Evolutionary conservation across 2,797 vertebrate species (phyloP).

Genomic region (Mycteria americana): DNA sequence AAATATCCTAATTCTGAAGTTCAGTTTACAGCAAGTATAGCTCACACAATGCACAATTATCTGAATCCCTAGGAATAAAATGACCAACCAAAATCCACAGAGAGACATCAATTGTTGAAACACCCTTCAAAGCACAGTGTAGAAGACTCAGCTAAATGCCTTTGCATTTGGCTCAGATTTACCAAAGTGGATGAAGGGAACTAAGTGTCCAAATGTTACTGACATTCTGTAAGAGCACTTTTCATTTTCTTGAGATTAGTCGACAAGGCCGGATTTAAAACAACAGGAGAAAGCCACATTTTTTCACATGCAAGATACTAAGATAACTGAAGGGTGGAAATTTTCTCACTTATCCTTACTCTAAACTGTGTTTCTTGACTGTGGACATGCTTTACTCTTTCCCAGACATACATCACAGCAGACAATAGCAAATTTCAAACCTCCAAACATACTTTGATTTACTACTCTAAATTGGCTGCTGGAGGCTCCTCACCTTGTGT

Average conservation of each 20-base stretch:
- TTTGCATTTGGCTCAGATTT: neutral
- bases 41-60: neutral
- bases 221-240: neutral
- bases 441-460: neutral
- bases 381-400: neutral
- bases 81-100: neutral
- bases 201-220: neutral
- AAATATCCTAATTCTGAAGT: neutral
- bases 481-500: neutral
- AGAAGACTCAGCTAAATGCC: neutral
- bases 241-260: neutral
- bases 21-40: neutral
- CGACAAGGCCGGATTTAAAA: neutral
- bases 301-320: neutral
- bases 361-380: neutral
- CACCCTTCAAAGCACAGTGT: accelerated
- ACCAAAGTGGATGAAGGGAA: neutral
- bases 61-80: neutral
- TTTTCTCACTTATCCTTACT: neutral
- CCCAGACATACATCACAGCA: neutral
- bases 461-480: neutral
- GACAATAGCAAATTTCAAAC: neutral
- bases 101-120: neutral
- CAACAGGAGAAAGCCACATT: neutral
- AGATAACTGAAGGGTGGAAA: neutral